Conservation (phyloP, 2,113 vertebrate genomes). For the Thalassoma bifasciatum region DNA sequence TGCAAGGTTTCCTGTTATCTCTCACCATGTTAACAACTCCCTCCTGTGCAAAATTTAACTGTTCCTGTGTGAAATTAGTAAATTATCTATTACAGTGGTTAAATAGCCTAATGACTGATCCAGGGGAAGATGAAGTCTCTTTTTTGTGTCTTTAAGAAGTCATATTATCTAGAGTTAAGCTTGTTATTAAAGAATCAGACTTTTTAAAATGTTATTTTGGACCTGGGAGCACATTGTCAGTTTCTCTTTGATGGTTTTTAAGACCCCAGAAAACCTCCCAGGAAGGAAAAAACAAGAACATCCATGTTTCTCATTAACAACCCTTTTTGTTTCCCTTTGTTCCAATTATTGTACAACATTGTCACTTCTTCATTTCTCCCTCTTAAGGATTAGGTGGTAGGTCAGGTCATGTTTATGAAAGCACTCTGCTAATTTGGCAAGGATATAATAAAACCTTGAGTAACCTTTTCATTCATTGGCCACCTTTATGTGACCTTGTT, state of each 20-base stretch:
- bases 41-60: neutral
- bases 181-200: slow-evolving; percentile 6
- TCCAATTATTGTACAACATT: neutral
- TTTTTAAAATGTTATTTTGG: too few relatives aligned
- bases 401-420: neutral
- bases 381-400: neutral
- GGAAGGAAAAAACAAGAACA: neutral
- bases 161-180: slow-evolving; percentile 19
- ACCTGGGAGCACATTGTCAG: slow-evolving; percentile 3
- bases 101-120: neutral
- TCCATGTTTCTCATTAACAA: neutral
- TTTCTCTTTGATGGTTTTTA: slow-evolving; percentile 26
- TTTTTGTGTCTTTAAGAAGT: neutral
- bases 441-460: neutral
- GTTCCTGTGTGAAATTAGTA: neutral
- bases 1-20: slow-evolving; percentile 2
- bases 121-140: too few relatives aligned
- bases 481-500: neutral
- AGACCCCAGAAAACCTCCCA: neutral
- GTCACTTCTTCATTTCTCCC: neutral
- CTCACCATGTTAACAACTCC: neutral
- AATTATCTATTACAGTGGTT: neutral
- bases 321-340: neutral
- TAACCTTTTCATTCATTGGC: neutral
- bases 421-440: neutral